Evolutionary conservation across 2,797 vertebrate genomes (phyloP), one percentile per base, ranked within the genome.

Genomic region (Gallirallus australis): DNA sequence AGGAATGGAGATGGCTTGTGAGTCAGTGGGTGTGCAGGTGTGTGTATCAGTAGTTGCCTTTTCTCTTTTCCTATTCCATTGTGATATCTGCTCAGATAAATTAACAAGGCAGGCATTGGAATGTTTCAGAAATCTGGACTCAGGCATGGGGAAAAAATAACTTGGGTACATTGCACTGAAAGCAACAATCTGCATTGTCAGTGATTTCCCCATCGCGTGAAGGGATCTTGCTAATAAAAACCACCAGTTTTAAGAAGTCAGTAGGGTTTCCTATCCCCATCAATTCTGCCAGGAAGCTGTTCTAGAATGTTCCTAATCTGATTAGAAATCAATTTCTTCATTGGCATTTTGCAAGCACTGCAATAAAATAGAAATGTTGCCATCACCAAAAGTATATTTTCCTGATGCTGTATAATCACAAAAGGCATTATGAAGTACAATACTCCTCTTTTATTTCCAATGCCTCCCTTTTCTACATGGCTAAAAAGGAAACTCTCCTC

Each of bases 51-150:
- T 11, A 53, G 8, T 30, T 78, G 37, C 7, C 8, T 57, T 45
- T 35, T 63, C 30, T 70, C 15, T 52, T 71, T 70, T 47, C 0
- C 0, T 47, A 6, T 52, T 89, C 18, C 2, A 0, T 25, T 64
- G 27, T 30, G 18, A 9, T 48, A 1, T 53, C 19, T 63, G 37
- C 6, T 65, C 5, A n/a, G 52, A 20, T 18, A 42, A 52, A 56
- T 31, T 71, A n/a, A 20, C 56, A 53, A 71, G 21, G 42, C 19
- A 19, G 42, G 42, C 42, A 48, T 23, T 23, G 21, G 20, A 48
- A 48, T 23, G 21, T 71, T 85, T 71, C 25, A 3, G 31, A 86
- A 47, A 68, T 30, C 15, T 13, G 14, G 20, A 39, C 14, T 68
- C 2, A 0, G 24, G 15, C 13, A 13, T 15, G 15, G 15, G 24